phyloP scores from a whole-genome alignment of 2,888 invertebrate species.

The Zaprionus bogoriensis region DNA sequence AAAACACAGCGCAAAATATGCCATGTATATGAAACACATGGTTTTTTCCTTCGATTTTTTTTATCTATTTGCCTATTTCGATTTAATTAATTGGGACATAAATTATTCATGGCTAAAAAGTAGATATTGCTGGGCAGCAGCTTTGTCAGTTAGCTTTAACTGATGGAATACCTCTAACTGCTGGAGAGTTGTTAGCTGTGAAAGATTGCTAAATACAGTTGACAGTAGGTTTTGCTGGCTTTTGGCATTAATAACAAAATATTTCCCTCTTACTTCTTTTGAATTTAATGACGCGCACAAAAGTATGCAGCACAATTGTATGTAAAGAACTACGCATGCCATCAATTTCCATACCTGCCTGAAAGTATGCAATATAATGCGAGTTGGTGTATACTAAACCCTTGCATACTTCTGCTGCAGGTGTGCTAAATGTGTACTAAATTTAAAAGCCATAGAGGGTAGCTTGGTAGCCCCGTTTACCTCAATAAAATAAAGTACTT shows the following conservation, averaged over 20 bases:
- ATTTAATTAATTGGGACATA: conserved; percentile 69
- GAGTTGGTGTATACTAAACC: too few species aligned
- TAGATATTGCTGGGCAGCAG: conserved; percentile 35
- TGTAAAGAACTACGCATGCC: background rate
- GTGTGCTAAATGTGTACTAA: too few species aligned
- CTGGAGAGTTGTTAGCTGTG: background rate
- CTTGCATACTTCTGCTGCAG: too few species aligned
- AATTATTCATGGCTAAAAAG: conserved; percentile 50
- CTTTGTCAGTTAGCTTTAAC: conserved; percentile 22
- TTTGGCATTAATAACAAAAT: too few species aligned
- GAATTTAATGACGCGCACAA: background rate
- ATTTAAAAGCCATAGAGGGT: too few species aligned
- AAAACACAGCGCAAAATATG: conserved; percentile 49
- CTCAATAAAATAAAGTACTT: too few species aligned
- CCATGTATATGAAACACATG: conserved; percentile 33
- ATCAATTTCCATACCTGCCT: background rate
- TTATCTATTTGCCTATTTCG: conserved; percentile 45
- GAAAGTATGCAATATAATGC: background rate
- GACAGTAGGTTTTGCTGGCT: too few species aligned
- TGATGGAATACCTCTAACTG: conserved; percentile 2
- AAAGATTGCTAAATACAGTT: conserved; percentile 20
- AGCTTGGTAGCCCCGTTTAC: too few species aligned
- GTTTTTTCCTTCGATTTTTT: conserved; percentile 16
- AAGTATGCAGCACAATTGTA: background rate
- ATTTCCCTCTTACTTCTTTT: too few species aligned